Conservation (phyloP, 2,113 vertebrate species). For the Oryzias celebensis region DNA sequence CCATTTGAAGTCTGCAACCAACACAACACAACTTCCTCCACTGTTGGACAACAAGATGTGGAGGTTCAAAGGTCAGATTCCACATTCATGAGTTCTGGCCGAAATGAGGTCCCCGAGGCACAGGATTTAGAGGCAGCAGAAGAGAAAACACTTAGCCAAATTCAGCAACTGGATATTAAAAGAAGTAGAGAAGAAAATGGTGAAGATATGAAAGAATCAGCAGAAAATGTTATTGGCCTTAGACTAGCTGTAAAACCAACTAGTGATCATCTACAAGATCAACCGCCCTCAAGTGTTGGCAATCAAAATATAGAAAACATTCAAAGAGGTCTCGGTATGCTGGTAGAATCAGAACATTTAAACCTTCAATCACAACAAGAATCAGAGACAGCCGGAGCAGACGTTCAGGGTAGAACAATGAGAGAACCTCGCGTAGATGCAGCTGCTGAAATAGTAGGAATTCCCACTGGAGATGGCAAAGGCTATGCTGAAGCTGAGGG, state of each 20-base stretch:
- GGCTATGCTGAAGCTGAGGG: slow-evolving; percentile 1
- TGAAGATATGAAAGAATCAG: neutral
- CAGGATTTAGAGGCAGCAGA: neutral
- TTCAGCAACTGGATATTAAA: neutral
- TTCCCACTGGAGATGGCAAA: neutral
- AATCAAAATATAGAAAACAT: neutral
- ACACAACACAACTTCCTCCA: neutral
- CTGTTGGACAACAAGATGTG: neutral
- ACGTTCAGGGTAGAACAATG: neutral
- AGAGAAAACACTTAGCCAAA: neutral
- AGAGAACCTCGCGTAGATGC: neutral
- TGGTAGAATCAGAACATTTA: neutral
- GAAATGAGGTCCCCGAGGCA: neutral
- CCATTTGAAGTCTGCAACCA: neutral
- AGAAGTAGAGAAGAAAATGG: neutral
- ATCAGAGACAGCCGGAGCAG: accelerated
- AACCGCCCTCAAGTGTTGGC: neutral
- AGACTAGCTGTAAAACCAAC: neutral
- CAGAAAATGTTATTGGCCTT: neutral
- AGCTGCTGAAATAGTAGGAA: neutral
- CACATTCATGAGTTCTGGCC: neutral
- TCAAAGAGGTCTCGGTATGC: neutral
- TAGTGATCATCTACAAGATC: neutral
- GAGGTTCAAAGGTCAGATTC: neutral
- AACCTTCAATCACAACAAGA: too few species aligned